Base-by-base conservation (phyloP, 1,140 invertebrate genomes). In the Dreissena rostriformis region DNA sequence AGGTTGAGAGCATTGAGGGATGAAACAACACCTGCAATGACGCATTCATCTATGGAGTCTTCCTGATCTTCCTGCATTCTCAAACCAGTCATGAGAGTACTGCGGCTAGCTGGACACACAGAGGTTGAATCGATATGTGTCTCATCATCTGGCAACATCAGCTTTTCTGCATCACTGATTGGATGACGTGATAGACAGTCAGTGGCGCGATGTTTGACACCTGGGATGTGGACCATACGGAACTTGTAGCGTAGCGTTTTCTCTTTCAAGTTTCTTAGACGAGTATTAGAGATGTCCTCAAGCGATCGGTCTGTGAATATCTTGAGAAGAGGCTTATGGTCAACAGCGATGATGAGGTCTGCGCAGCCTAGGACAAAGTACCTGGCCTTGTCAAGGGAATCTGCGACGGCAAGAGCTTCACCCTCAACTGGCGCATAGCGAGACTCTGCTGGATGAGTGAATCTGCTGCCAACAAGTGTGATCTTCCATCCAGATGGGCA, bases 321-420 rank as follows among this genome's bases (percentile, higher is more conserved):
- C 55, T 84, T 71, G 24, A 87, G 70, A 10, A 88, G 82, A 17
- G 87, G 85, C 82, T 89, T 89, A 55, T 88, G 85, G 52, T 73
- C 85, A 24, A 83, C 85, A 14, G 84, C 80, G 2, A 88, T 53
- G 22, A 86, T 86, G 15, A 90, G 87, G 49, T 87, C 22, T 11
- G 78, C 17, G 22, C 85, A 89, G 14, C 87, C 86, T 19, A 89
- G 75, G 0, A 86, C 82, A 67, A 87, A 88, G 66, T 88, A 82
- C n/a, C 81, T 29, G 0, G 86, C 72, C 63, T 87, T 87, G 53
- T 89, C 83, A 1, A 90, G 71, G 1, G 86, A 79, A 76, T 90
- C 85, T 2, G 77, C 88, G 17, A 89, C 86, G 15, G 87, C 88
- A 55, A 88, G 61, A 1, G 88, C 86, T 74, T 89, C 86, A 4